A percentile compares a stretch with the other conserved stretches of the same genome.
Evolutionary conservation across 1,140 invertebrate species (phyloP).

Genomic region (Paramacrobiotus metropolitanus): DNA sequence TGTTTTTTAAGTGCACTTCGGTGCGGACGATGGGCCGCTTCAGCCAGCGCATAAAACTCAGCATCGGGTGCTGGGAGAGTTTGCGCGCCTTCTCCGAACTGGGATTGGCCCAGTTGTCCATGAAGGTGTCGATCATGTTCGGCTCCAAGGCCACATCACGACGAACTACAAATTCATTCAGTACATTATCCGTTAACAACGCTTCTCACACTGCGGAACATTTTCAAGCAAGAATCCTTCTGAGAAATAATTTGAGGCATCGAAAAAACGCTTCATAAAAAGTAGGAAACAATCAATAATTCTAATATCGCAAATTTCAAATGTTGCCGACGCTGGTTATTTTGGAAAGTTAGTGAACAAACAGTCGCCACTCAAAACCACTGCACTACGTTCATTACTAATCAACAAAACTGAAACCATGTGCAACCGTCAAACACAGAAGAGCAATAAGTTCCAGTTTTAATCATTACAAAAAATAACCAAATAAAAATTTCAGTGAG

Average conservation of each 20-base stretch:
- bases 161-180: not conserved
- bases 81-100: not conserved
- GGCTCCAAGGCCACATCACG: not conserved
- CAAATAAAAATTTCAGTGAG: too few relatives aligned
- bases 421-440: too few relatives aligned
- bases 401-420: too few relatives aligned
- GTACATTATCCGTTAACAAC: too few relatives aligned
- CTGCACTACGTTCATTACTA: too few relatives aligned
- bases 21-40: not conserved
- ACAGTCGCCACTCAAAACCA: too few relatives aligned
- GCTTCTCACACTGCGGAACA: not conserved
- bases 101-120: slow-evolving; percentile 4
- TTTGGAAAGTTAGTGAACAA: too few relatives aligned
- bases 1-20: not conserved
- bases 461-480: too few relatives aligned
- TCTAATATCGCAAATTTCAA: not conserved
- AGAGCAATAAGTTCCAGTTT: too few relatives aligned
- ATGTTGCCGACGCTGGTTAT: not conserved
- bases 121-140: not conserved
- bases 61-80: not conserved
- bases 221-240: not conserved
- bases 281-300: not conserved
- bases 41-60: not conserved
- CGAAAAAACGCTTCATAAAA: not conserved
- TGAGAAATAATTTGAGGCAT: not conserved